Percentiles rank a stretch among this genome's conserved stretches.
These are phyloP conservation scores for Probosciger aterrimus DNA, from an alignment of 2,113 vertebrate species.

Conservation along the genomic window DNA sequence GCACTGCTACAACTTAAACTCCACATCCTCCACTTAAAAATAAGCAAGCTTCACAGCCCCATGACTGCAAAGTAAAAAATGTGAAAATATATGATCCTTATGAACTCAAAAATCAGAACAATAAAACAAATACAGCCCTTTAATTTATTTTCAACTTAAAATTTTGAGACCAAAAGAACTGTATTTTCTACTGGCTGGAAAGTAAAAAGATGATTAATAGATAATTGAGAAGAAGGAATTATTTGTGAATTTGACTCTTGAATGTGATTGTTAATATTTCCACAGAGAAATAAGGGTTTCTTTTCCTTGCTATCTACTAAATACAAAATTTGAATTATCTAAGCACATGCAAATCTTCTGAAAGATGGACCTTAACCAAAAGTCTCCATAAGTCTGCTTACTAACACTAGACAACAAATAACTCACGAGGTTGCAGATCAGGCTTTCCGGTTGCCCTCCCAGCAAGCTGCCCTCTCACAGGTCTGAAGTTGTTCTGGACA, in stretches of 20 bases:
- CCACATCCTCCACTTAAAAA: neutral
- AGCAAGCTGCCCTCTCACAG: neutral
- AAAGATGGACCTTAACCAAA: neutral
- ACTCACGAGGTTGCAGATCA: neutral
- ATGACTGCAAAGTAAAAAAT: neutral
- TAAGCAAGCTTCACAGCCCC: neutral
- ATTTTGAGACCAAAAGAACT: neutral
- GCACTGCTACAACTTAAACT: neutral
- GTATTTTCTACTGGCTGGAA: neutral
- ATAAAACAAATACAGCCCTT: neutral
- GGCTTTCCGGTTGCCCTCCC: neutral
- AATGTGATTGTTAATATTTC: rapidly evolving
- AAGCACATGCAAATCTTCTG: neutral
- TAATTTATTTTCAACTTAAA: neutral
- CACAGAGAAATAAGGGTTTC: neutral
- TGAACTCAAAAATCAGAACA: neutral
- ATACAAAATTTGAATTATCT: neutral
- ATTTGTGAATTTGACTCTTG: neutral
- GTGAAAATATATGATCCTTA: neutral
- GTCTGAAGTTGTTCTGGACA: neutral
- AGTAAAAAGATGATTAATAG: neutral
- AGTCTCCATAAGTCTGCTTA: neutral
- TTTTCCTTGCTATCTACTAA: neutral
- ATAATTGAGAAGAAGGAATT: neutral
- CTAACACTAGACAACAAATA: neutral